phyloP scores from a whole-genome alignment of 2,113 vertebrate genomes.

The human region GRCh38 chr1:29669001-29669500 shows the following conservation, averaged over 20 bases:
- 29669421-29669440: neutral
- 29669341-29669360: neutral
- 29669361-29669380: fast-evolving
- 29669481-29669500: neutral
- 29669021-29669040: too few relatives aligned
- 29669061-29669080: neutral
- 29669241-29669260: neutral
- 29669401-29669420: too few relatives aligned
- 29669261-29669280: neutral
- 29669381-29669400: neutral
- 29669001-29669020: fast-evolving
- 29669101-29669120: neutral
- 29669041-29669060: neutral
- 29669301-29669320: neutral
- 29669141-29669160: too few relatives aligned
- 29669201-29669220: neutral
- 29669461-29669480: constrained; percentile 34
- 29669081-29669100: neutral
- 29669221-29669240: neutral
- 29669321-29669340: neutral
- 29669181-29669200: neutral
- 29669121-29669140: neutral
- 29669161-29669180: fast-evolving
- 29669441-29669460: constrained; percentile 29
- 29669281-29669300: neutral